A percentile compares a stretch with the other conserved stretches of the same genome.
phyloP scores from a whole-genome alignment of 2,113 vertebrate species.

The Tonatia bakeri region DNA sequence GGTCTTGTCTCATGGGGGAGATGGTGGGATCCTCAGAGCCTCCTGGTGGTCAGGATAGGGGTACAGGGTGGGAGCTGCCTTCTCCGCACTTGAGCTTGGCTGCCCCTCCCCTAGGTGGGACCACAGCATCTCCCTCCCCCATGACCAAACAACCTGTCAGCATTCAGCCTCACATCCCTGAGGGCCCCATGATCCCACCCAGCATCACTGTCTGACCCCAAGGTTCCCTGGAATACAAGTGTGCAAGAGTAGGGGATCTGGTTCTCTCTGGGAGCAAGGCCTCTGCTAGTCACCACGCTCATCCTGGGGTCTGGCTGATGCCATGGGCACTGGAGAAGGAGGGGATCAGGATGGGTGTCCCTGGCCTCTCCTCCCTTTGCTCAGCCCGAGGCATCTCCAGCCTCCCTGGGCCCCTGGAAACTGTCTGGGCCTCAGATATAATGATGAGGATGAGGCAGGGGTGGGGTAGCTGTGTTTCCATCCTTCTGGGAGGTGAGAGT shows the following conservation, averaged over 20 bases:
- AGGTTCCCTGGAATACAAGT: background rate
- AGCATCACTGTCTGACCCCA: accelerated
- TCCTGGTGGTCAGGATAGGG: background rate
- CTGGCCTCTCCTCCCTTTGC: background rate
- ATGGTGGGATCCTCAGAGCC: background rate
- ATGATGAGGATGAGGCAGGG: background rate
- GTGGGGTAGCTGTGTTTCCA: no score
- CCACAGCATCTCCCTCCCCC: background rate
- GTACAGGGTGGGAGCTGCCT: accelerated
- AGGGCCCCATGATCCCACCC: accelerated
- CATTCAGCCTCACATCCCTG: no score
- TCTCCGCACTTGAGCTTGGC: accelerated
- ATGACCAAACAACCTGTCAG: accelerated
- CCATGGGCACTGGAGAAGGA: no score
- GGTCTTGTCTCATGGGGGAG: accelerated
- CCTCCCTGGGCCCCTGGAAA: background rate
- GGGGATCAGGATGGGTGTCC: no score
- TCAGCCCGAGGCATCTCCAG: background rate
- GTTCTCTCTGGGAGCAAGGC: accelerated
- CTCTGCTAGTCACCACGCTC: no score
- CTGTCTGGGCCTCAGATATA: no score
- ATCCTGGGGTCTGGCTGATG: no score
- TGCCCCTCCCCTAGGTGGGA: no score
- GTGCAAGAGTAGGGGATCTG: accelerated
- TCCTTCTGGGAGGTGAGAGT: no score